These are phyloP conservation scores for Sylvicapra grimmia DNA, from an alignment of 2,113 vertebrate species.

Conservation along the genomic window DNA sequence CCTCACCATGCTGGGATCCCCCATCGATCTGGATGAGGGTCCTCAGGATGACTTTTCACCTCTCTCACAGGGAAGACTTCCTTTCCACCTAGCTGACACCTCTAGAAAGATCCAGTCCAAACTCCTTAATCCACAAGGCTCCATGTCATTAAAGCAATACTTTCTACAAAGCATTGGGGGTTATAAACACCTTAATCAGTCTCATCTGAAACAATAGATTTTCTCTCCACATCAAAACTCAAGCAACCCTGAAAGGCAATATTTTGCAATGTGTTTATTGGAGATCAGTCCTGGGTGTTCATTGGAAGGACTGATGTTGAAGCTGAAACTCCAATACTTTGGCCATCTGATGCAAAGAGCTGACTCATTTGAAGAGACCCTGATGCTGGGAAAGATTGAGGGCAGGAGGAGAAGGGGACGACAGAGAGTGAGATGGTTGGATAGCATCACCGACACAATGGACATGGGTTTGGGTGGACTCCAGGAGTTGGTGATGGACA, in stretches of 20 bases:
- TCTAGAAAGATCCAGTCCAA: neutral
- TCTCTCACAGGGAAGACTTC: neutral
- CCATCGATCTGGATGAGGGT: rapidly evolving
- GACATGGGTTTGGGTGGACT: neutral
- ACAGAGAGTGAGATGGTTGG: neutral
- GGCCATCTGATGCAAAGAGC: neutral
- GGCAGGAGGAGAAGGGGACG: neutral
- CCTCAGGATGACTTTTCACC: rapidly evolving
- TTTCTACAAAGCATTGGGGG: neutral
- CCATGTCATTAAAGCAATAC: rapidly evolving
- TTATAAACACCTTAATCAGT: neutral
- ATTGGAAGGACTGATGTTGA: neutral
- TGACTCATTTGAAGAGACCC: neutral
- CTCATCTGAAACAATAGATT: neutral
- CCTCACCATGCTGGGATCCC: too few species aligned
- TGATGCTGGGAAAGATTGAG: neutral
- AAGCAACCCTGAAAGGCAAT: neutral
- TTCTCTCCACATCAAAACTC: neutral
- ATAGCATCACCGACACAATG: neutral
- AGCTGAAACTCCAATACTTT: neutral
- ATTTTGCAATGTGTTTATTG: neutral
- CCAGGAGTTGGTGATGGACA: neutral
- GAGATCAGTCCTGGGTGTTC: neutral
- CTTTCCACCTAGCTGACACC: rapidly evolving
- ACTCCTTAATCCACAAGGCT: rapidly evolving